Percentiles rank a stretch among this genome's conserved stretches.
Evolutionary conservation across 1,140 invertebrate species (phyloP).

Genomic region (Pararge aegeria): DNA sequence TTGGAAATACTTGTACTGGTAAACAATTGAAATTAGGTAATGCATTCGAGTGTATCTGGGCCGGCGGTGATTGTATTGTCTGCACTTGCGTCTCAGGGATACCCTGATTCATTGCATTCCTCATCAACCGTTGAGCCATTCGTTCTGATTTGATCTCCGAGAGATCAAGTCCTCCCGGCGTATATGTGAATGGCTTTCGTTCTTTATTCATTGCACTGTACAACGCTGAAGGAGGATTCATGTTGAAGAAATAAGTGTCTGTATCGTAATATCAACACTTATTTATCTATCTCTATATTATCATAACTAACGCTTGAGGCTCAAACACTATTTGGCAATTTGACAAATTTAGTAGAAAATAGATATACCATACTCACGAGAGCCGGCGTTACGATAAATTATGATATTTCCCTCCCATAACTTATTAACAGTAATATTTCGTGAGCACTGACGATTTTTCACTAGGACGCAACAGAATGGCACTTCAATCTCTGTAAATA

Average conservation of each 20-base stretch:
- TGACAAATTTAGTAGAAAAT: constrained; percentile 64
- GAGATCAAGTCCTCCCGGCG: constrained; percentile 93
- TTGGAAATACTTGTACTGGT: constrained; percentile 75
- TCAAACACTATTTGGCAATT: constrained; percentile 56
- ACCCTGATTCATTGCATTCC: constrained; percentile 83
- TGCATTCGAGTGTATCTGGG: constrained; percentile 48
- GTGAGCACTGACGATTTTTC: constrained; percentile 20
- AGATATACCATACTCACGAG: constrained; percentile 65
- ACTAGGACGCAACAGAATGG: constrained; percentile 12
- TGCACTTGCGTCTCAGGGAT: constrained; percentile 67
- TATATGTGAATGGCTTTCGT: constrained; percentile 97
- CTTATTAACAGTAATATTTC: constrained; percentile 17
- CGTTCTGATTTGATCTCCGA: constrained; percentile 94
- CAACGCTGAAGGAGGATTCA: constrained; percentile 91
- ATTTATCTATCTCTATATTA: constrained; percentile 25
- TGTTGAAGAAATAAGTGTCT: constrained; percentile 63
- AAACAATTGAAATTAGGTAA: constrained; percentile 70
- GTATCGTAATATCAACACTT: constrained; percentile 23
- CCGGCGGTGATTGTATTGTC: constrained; percentile 53
- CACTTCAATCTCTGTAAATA: constrained; percentile 13
- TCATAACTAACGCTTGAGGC: constrained; percentile 38
- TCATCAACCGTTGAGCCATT: constrained; percentile 88
- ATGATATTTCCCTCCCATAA: constrained; percentile 51
- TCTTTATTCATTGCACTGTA: constrained; percentile 91
- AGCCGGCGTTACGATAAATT: constrained; percentile 42